These are phyloP conservation scores for Procambarus clarkii DNA, from an alignment of 1,140 invertebrate species.

Conservation along the genomic window DNA sequence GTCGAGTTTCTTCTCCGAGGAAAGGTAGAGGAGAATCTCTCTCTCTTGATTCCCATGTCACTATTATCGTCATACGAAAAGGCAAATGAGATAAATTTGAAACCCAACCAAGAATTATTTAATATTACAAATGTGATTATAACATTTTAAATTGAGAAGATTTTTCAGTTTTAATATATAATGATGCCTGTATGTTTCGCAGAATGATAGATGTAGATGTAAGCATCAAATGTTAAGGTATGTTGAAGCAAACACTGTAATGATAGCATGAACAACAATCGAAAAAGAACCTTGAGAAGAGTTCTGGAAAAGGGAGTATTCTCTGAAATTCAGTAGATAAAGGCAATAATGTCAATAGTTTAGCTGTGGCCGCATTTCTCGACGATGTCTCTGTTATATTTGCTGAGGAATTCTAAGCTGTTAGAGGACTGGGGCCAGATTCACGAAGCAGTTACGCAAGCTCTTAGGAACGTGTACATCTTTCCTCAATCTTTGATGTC, in stretches of 20 bases:
- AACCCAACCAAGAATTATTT: no score
- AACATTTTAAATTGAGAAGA: no score
- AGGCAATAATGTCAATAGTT: slow-evolving; percentile 36
- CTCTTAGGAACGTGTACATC: no score
- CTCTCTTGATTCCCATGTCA: neutral
- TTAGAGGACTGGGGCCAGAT: no score
- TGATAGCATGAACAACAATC: neutral
- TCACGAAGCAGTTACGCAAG: no score
- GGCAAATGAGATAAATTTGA: no score
- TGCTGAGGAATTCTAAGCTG: no score
- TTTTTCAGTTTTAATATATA: no score
- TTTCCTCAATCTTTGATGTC: no score
- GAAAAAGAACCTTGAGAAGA: neutral
- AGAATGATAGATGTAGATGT: no score
- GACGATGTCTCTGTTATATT: neutral
- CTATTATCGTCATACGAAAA: neutral
- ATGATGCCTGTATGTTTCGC: no score
- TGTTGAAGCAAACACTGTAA: neutral
- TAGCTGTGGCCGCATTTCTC: neutral
- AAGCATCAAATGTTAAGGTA: neutral
- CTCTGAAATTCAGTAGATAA: slow-evolving; percentile 16
- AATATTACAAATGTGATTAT: no score
- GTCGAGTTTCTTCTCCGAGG: neutral
- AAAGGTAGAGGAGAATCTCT: neutral
- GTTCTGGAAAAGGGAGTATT: neutral